Percentiles rank a stretch among this genome's conserved stretches.
phyloP scores from a whole-genome alignment of 1,140 invertebrate species.

The Drosophila sturtevanti region DNA sequence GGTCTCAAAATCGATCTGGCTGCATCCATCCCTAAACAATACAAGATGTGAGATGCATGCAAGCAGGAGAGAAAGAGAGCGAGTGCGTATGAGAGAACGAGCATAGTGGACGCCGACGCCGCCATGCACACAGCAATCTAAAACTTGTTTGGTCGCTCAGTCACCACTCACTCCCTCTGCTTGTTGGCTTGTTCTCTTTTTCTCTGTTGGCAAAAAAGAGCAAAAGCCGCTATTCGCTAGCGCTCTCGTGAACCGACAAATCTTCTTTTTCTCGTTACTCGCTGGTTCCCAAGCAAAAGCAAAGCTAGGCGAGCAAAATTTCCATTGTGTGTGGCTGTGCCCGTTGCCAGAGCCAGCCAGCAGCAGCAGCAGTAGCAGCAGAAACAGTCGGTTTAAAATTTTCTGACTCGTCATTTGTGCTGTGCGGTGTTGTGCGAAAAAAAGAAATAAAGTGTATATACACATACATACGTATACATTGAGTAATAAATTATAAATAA shows the following conservation, averaged over 20 bases:
- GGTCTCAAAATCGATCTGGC: constrained; percentile 66
- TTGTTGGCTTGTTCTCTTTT: constrained; percentile 25
- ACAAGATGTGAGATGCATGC: constrained; percentile 21
- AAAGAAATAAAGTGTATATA: constrained; percentile 46
- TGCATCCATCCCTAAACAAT: constrained; percentile 71
- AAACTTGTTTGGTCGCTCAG: constrained; percentile 67
- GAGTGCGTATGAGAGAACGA: constrained; percentile 29
- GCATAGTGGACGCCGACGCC: constrained; percentile 56
- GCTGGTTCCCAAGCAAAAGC: constrained; percentile 52
- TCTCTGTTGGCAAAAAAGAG: constrained; percentile 59
- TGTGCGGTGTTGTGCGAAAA: constrained; percentile 65
- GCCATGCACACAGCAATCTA: constrained; percentile 51
- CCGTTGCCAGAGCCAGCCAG: constrained; percentile 36
- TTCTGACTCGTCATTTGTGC: constrained; percentile 77
- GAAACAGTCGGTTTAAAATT: constrained; percentile 75
- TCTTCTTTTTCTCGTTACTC: constrained; percentile 68
- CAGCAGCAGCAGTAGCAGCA: constrained; percentile 30
- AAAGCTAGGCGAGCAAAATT: constrained; percentile 82
- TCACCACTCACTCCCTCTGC: constrained; percentile 1
- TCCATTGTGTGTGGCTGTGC: constrained; percentile 79
- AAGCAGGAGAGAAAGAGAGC: constrained; percentile 39
- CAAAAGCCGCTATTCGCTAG: constrained; percentile 69
- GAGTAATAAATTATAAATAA: constrained; percentile 74
- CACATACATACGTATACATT: constrained; percentile 49
- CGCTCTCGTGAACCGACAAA: constrained; percentile 40